Evolutionary conservation across 2,888 invertebrate genomes (phyloP).

Genomic region (Idaea straminata): DNA sequence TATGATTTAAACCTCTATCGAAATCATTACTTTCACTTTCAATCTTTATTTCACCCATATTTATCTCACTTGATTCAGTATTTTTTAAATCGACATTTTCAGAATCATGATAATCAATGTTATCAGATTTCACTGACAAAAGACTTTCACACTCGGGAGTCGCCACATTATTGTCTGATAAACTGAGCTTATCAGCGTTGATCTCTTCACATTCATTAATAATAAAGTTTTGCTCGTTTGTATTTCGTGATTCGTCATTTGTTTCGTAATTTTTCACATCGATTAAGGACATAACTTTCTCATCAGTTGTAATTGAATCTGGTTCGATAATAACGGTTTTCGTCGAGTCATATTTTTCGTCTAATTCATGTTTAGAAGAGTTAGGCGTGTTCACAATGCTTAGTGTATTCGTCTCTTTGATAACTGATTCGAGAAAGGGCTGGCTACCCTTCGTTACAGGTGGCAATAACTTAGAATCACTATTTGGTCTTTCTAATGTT

Average conservation of each 20-base stretch:
- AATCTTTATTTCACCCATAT: constrained; percentile 3
- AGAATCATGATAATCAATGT: constrained; percentile 1
- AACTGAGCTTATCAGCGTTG: background rate
- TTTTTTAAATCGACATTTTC: constrained; percentile 2
- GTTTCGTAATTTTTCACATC: background rate
- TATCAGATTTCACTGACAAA: no score
- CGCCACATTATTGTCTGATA: background rate
- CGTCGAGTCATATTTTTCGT: background rate
- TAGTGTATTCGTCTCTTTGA: background rate
- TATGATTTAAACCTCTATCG: background rate
- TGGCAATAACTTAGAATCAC: background rate
- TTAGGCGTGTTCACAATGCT: background rate
- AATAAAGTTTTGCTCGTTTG: background rate
- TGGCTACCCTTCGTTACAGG: background rate
- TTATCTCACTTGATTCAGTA: constrained; percentile 2
- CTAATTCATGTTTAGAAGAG: background rate
- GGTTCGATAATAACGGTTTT: background rate
- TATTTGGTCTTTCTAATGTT: background rate
- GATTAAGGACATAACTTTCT: background rate
- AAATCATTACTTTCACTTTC: constrained; percentile 5
- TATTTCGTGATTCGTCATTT: background rate
- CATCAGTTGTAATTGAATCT: background rate
- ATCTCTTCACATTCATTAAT: constrained; percentile 1
- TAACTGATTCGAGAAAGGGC: background rate
- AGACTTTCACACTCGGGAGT: no score